A percentile compares a stretch with the other conserved stretches of the same genome.
These are phyloP conservation scores for Lepas anatifera DNA, from an alignment of 2,888 invertebrate genomes.

Conservation along the genomic window DNA sequence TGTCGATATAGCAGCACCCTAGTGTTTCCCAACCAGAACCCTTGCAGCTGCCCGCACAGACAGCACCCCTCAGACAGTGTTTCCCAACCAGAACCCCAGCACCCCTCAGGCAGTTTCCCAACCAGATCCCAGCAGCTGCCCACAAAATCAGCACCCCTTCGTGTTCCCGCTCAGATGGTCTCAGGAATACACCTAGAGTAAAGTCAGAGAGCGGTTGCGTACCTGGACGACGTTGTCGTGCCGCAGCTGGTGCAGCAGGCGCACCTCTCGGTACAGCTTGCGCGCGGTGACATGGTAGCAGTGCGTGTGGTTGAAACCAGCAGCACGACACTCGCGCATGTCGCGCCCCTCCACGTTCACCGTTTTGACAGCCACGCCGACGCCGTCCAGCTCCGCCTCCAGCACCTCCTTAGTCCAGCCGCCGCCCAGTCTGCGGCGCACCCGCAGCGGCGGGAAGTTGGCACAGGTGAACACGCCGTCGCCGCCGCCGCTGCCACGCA, in stretches of 20 bases:
- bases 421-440: neutral
- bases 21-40: too few species aligned
- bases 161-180: too few species aligned
- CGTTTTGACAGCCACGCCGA: slow-evolving; percentile 16
- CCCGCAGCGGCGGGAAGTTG: neutral
- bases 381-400: slow-evolving; percentile 10
- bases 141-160: too few species aligned
- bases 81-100: too few species aligned
- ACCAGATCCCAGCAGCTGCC: too few species aligned
- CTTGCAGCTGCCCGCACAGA: too few species aligned
- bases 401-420: slow-evolving; percentile 20
- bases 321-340: slow-evolving; percentile 13
- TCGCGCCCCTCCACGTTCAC: slow-evolving; percentile 16
- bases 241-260: slow-evolving; percentile 13
- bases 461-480: neutral
- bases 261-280: slow-evolving; percentile 15
- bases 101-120: too few species aligned
- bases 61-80: too few species aligned
- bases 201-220: too few species aligned
- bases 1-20: too few species aligned
- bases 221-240: slow-evolving; percentile 15
- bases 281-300: slow-evolving; percentile 14
- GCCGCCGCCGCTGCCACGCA: neutral
- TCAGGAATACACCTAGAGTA: too few species aligned
- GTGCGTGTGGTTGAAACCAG: neutral